Evolutionary conservation across 2,113 vertebrate species (phyloP), one percentile per base, ranked within the genome.

Genomic region (Erythrolamprus reginae): DNA sequence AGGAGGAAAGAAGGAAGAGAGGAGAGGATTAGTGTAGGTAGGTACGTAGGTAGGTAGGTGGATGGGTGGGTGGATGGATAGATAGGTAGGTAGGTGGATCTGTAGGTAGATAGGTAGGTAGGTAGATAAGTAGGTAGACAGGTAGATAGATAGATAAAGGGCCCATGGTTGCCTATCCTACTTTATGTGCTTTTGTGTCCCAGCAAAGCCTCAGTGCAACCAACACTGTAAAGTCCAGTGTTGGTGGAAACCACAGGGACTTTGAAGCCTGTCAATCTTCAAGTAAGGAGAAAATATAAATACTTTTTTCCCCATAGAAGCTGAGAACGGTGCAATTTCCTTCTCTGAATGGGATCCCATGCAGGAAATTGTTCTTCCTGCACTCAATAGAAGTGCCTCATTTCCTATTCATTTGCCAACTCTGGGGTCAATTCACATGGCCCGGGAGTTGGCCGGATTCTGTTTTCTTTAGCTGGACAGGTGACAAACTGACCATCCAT

Each of bases 361-460:
- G 89, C 48, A 77, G 58, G 84, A 86, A 86, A 86, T 50, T 17
- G 42, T n/a, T 86, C 89, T 86, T 86, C 84, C 89, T 86, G 58
- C 24, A 2, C 33, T 53, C 89, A 77, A 51, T 52, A 61, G 58
- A 50, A 86, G 52, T 45, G 7, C 58, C 84, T 86, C 89, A 86
- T 86, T 90, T 90, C 89, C 89, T 77, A 45, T 51, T 53, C 28
- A 26, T 77, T 38, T 42, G 84, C 48, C 56, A 84, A 58, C 58
- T 77, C 84, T 26, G 33, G 33, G 51, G 89, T 84, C 89, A 23
- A 38, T 70, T 53, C n/a, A 15, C 89, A 86, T 1, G 15, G 48
- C 84, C 33, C 4, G 3, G 23, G 12, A 13, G 56, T 48, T 17
- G 19, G 89, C 47, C 48, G 21, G 21, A 3, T 65, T 50, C 42